Conservation (phyloP, 2,113 vertebrate species). For the Tragelaphus imberbis region DNA sequence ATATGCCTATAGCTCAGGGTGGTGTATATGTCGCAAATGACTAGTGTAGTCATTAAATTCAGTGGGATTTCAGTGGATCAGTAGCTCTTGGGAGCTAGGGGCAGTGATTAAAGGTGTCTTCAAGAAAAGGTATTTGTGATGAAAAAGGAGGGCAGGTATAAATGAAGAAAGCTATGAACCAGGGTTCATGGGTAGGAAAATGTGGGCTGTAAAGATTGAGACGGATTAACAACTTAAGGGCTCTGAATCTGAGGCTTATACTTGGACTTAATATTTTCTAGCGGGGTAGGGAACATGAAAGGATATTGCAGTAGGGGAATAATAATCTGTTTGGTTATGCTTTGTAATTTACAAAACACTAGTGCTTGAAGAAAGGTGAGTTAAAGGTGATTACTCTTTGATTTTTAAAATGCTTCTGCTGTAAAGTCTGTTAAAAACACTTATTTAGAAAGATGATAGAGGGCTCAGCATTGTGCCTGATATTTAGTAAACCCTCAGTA, state of each 20-base stretch:
- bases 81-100: not conserved
- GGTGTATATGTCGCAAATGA: not conserved
- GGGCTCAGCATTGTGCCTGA: not conserved
- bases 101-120: not conserved
- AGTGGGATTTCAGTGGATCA: not conserved
- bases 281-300: not conserved
- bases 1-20: not conserved
- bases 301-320: not conserved
- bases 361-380: not conserved
- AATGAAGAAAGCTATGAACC: not conserved
- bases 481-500: not conserved
- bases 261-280: not conserved
- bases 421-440: not conserved
- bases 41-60: not conserved
- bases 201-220: not conserved
- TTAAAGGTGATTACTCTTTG: not conserved
- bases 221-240: not conserved
- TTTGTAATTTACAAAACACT: not conserved
- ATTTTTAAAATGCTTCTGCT: slow-evolving; percentile 16
- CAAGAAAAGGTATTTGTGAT: not conserved
- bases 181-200: not conserved
- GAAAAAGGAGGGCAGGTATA: not conserved
- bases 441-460: not conserved
- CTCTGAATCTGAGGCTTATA: not conserved
- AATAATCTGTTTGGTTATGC: not conserved